Base-by-base conservation (phyloP, 2,888 invertebrate genomes). In the Furcula furcula region DNA sequence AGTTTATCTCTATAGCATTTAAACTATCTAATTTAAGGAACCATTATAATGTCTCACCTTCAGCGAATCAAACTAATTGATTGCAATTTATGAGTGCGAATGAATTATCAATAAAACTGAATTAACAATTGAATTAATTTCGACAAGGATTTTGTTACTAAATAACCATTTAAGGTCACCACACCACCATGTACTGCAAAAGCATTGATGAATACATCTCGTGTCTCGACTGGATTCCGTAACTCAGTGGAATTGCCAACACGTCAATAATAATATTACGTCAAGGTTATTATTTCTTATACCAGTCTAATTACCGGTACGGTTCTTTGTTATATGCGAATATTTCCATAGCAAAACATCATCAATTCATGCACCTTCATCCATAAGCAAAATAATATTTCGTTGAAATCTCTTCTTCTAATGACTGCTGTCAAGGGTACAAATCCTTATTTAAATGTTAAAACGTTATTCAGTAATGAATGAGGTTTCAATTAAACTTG, bases 201-300 rank as follows among this genome's bases (percentile, higher is more conserved):
- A 12, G 19, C 27, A 32, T 34, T 33, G 30, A 36, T 21, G 10
- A 21, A 10, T 4, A 40, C 27, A 34, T 29, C 36, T 52, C 33
- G 33, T 45, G 45, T 35, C 37, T 33, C 29, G 36, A 33, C 42
- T 36, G 31, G 44, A 55, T 58, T 57, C 46, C 44, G 48, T 50
- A 58, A 53, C 50, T 44, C 45, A 32, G 36, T 40, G 37, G 43
- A 38, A 45, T 45, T 52, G 41, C 36, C 36, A 38, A 36, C 40
- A 40, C 35, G 40, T 46, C 42, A 47, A 52, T 48, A 42, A 52
- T 48, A 42, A 52, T 43, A 46, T 44, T 36, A 36, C 44, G 29
- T 41, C 53, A 58, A 47, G 48, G 53, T 42, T 42, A 39, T 27
- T 36, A 39, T 27, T 36, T 40, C 22, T 30, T 23, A 18, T 14